Conservation (phyloP, 2,797 vertebrate genomes). For the Emydoidea blandingii region DNA sequence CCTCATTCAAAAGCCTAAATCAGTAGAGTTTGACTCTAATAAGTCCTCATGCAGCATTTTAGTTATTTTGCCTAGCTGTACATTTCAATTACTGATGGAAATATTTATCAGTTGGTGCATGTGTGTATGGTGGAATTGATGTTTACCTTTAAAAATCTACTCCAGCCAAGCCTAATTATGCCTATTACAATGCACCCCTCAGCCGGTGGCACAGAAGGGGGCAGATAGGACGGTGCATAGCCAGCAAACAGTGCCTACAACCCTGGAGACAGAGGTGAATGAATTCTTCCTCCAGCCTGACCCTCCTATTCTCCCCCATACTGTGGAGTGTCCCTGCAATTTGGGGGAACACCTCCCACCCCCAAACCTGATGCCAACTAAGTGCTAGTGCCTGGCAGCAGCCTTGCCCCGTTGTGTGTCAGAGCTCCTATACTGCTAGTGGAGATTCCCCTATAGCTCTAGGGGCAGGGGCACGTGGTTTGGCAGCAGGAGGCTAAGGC, state of each 20-base stretch:
- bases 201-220: neutral
- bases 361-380: neutral
- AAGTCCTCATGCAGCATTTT: no score
- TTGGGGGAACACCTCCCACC: neutral
- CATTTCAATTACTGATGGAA: no score
- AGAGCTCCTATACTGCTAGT: neutral
- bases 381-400: neutral
- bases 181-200: neutral
- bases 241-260: neutral
- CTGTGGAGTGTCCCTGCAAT: neutral
- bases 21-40: neutral
- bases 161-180: neutral
- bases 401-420: neutral
- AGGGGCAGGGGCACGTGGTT: neutral
- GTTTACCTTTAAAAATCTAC: neutral
- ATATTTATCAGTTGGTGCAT: no score
- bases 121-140: neutral
- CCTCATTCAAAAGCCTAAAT: neutral
- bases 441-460: neutral
- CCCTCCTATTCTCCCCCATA: neutral
- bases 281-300: neutral
- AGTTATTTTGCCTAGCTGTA: no score
- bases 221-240: neutral
- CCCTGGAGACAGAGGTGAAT: neutral
- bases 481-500: neutral